These are phyloP conservation scores for Poecilia picta DNA, from an alignment of 2,797 vertebrate species.

Conservation along the genomic window DNA sequence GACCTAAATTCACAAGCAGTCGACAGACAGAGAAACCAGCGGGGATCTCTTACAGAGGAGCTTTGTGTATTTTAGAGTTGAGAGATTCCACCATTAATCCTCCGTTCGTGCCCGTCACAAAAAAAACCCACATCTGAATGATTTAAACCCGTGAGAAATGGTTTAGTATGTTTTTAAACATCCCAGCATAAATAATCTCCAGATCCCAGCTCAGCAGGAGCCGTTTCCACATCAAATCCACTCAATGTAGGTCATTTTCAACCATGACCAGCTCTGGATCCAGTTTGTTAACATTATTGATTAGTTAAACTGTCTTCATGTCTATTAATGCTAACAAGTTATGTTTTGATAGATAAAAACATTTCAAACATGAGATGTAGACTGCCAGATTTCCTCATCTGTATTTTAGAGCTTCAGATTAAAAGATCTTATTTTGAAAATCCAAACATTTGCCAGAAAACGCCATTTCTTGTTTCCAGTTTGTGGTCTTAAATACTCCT, in stretches of 20 bases:
- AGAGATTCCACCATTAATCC: constrained; percentile 25
- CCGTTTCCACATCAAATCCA: not conserved
- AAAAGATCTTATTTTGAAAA: not conserved
- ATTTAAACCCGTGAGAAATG: constrained; percentile 19
- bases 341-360: not conserved
- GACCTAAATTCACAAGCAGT: constrained; percentile 44
- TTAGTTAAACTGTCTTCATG: not conserved
- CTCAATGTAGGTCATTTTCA: not conserved
- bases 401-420: not conserved
- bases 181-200: not conserved
- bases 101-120: not conserved
- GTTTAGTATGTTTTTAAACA: constrained; percentile 10
- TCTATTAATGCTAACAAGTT: not conserved
- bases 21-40: constrained; percentile 15
- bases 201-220: not conserved
- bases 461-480: not conserved
- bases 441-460: not conserved
- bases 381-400: not conserved
- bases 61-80: constrained; percentile 24
- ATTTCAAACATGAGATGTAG: not conserved
- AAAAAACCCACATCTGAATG: constrained; percentile 1
- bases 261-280: not conserved
- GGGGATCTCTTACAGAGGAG: constrained; percentile 19
- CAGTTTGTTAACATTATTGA: not conserved
- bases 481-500: no score